phyloP scores from a whole-genome alignment of 2,888 invertebrate genomes.

The Lasioglossum vierecki region DNA sequence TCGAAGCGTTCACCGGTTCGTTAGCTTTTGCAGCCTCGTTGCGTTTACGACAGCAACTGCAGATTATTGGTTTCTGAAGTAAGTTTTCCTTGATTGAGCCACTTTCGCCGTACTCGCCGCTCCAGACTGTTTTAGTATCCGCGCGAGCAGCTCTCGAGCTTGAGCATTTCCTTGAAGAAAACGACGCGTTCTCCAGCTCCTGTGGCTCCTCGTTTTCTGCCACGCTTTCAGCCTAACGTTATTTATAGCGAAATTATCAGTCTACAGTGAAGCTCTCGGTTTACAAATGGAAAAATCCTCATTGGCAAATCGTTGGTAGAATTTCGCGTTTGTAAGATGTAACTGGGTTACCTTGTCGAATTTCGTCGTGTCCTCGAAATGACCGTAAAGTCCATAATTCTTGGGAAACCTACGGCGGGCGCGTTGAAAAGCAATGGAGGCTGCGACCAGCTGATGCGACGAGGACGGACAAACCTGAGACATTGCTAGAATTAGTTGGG shows the following conservation, averaged over 20 bases:
- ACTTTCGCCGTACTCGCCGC: conserved; percentile 48
- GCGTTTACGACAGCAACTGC: conserved; percentile 62
- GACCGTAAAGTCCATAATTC: conserved; percentile 68
- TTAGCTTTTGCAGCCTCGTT: conserved; percentile 35
- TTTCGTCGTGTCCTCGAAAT: conserved; percentile 29
- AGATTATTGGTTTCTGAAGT: conserved; percentile 54
- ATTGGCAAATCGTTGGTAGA: background rate
- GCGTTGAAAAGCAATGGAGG: conserved; percentile 77
- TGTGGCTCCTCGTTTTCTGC: conserved; percentile 42
- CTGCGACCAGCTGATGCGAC: conserved; percentile 77
- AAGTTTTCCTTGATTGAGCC: conserved; percentile 46
- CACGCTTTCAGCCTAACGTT: conserved; percentile 47
- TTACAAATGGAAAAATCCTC: background rate
- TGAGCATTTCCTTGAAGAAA: conserved; percentile 39
- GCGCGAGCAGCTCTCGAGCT: conserved; percentile 27
- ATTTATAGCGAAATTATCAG: background rate
- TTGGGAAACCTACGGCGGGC: conserved; percentile 79
- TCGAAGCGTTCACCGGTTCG: conserved; percentile 21
- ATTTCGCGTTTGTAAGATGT: background rate
- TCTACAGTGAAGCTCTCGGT: background rate
- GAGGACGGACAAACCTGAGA: conserved; percentile 72
- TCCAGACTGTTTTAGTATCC: conserved; percentile 31
- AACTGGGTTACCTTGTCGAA: conserved; percentile 32
- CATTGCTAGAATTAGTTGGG: conserved; percentile 47
- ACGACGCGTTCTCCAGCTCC: conserved; percentile 38